A percentile compares a stretch with the other conserved stretches of the same genome.
phyloP scores from a whole-genome alignment of 2,113 vertebrate genomes.

The Verasper variegatus region DNA sequence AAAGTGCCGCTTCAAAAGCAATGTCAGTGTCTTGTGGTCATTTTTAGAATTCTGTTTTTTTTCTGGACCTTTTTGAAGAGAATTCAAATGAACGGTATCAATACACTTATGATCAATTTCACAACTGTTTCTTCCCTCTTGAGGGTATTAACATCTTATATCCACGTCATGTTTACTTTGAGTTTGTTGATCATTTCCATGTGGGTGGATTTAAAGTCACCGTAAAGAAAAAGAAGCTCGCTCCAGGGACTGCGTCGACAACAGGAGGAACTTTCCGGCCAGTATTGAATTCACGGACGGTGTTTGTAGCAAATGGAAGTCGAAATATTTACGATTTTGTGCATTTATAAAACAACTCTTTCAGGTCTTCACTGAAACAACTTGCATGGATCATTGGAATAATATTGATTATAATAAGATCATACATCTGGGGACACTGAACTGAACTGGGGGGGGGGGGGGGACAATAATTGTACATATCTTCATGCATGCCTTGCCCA shows the following conservation, averaged over 20 bases:
- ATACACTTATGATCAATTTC: background rate
- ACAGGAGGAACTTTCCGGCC: background rate
- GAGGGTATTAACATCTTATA: background rate
- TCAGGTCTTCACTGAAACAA: background rate
- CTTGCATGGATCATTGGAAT: background rate
- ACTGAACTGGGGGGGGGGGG: background rate
- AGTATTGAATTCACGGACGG: slow-evolving; percentile 12
- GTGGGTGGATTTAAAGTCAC: slow-evolving; percentile 1
- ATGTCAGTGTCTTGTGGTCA: background rate
- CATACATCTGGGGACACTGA: background rate
- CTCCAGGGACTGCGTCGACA: background rate
- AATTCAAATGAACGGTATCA: background rate
- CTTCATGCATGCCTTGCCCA: slow-evolving; percentile 46
- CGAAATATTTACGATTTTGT: background rate
- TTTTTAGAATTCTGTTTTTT: background rate
- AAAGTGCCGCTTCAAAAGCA: slow-evolving; percentile 15
- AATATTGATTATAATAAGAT: background rate
- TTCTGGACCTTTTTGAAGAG: background rate
- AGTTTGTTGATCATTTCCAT: background rate
- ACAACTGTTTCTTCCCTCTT: background rate
- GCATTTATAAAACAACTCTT: slow-evolving; percentile 1
- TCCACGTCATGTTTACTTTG: slow-evolving; percentile 28
- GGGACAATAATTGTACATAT: slow-evolving; percentile 2
- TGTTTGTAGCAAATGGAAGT: background rate
- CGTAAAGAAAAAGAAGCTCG: slow-evolving; percentile 16